Evolutionary conservation across 2,797 vertebrate genomes (phyloP), one percentile per base, ranked within the genome.

Genomic region (Betta splendens): DNA sequence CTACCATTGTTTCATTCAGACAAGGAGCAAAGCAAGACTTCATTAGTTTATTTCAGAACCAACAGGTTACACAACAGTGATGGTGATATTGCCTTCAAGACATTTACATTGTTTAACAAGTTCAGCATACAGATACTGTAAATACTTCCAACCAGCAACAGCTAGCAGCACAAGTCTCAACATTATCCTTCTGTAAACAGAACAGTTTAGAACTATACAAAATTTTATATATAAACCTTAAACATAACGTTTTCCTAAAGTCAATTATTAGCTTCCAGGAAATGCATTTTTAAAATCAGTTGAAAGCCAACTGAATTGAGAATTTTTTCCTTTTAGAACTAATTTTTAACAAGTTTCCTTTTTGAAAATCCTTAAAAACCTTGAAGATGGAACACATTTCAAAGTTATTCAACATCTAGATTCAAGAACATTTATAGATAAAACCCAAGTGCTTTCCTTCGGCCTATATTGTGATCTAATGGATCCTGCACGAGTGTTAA

Each of bases 21-120:
- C 23, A 66, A 60, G 51, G 18, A 5, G 45, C 17, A 42, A 45
- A 1, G 17, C 20, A 23, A n/a, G 47, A 35, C 20, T 54, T 50
- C 52, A 80, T 60, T 51, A 20, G 58, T 85, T 84, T 86, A 85
- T 85, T 87, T 32, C 3, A 56, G 22, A 39, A 46, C 25, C 2
- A 71, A 31, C 4, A 3, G 9, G 28, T 66, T 56, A 35, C 62
- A 40, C 25, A 75, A 79, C 50, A 80, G 58, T 37, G 62, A 21
- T n/a, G 15, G 26, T 32, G 1, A 63, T 9, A 56, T 9, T 18
- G 53, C 5, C 43, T 48, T 53, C 38, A 1, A 56, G 23, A 52
- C 42, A 32, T 52, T 48, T 20, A 40, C 43, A 60, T 18, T 13
- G 1, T 25, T 56, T 40, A 17, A 3, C 12, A 47, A 32, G 17